Base-by-base conservation (phyloP, 1,140 invertebrate species). In the Bactericera cockerelli region DNA sequence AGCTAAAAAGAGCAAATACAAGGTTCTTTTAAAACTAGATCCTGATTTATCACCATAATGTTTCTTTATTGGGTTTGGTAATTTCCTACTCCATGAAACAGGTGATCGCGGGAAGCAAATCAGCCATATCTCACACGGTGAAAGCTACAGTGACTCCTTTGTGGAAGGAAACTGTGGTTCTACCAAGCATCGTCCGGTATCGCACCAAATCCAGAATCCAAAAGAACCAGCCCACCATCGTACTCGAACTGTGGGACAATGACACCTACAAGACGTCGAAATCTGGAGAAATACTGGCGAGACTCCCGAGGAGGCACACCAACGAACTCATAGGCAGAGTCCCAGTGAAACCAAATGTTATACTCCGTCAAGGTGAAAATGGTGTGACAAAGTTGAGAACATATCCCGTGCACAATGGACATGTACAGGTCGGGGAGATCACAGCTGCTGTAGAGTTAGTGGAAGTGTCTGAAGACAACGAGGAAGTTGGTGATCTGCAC, bases 381-480 rank as follows among this genome's bases (percentile, higher is more conserved):
- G n/a, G n/a, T n/a, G 13, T 4, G 4, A 49, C 42, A 49, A 49
- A 49, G 22, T 16, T 49, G 19, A 6, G 22, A 16, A 49, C n/a
- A 6, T 22, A 49, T 49, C n/a, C 22, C 6, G n/a, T 49, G n/a
- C 19, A 49, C 42, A 49, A 49, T n/a, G 4, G 22, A n/a, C 8
- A 6, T n/a, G n/a, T 49, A n/a, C 42, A 49, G 19, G 42, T 49
- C 4, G 42, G 42, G 8, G 42, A 49, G 19, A 49, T 49, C 6
- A 49, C 42, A 49, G 42, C 42, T 4, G 42, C 42, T 3, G 42
- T 49, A 49, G 42, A 49, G 22, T 49, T 49, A n/a, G 22, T 49
- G n/a, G 42, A 49, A 49, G 19, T 49, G 4, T 3, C 8, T 22
- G 42, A 22, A 49, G n/a, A 49, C 22, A 16, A n/a, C 8, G 22